phyloP scores from a whole-genome alignment of 2,113 vertebrate genomes.

The Sterrhoptilus dennistouni region DNA sequence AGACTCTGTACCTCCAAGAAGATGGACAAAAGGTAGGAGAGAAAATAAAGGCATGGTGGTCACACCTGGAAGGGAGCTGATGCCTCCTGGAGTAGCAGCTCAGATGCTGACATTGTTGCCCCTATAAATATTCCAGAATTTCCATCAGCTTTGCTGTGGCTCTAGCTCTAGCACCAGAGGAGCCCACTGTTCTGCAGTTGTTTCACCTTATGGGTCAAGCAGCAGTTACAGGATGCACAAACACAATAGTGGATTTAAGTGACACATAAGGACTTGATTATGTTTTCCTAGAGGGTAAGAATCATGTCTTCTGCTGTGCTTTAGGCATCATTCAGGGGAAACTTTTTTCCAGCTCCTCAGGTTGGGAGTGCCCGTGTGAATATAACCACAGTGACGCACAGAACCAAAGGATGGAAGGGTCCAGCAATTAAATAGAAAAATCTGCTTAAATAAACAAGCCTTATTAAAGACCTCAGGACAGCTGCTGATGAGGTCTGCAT shows the following conservation, averaged over 20 bases:
- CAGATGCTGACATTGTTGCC: background rate
- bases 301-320: background rate
- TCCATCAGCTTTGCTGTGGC: background rate
- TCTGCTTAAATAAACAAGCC: background rate
- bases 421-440: background rate
- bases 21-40: background rate
- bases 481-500: background rate
- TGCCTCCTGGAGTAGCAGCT: background rate
- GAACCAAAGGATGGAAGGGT: background rate
- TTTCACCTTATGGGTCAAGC: background rate
- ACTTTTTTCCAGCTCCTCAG: background rate
- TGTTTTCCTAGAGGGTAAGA: background rate
- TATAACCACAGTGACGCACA: background rate
- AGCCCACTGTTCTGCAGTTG: background rate
- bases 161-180: background rate
- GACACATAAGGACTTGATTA: background rate
- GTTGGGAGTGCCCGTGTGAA: background rate
- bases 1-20: background rate
- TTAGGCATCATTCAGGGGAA: background rate
- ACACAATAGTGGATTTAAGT: background rate
- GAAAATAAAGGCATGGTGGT: background rate
- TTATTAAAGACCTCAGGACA: background rate
- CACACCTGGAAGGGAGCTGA: background rate
- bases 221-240: background rate
- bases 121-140: background rate